Evolutionary conservation across 2,113 vertebrate genomes (phyloP).

Genomic region (Regulus satrapa): DNA sequence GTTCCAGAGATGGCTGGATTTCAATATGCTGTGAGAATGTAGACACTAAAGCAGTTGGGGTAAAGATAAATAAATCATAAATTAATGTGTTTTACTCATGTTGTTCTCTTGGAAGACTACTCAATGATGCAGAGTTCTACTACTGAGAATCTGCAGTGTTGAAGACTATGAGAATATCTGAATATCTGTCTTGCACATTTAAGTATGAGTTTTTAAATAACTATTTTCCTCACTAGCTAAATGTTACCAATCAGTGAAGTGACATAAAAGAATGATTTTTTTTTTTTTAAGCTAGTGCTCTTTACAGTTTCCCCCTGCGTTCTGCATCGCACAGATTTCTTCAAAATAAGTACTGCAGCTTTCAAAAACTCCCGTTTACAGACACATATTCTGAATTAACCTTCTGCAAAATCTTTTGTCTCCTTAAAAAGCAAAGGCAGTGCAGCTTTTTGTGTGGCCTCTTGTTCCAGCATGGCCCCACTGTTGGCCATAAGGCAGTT

Average conservation of each 20-base stretch:
- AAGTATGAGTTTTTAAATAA: neutral
- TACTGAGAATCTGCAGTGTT: neutral
- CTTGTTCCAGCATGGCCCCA: neutral
- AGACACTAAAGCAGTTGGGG: neutral
- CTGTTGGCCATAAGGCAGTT: neutral
- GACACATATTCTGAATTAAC: neutral
- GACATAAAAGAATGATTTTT: neutral
- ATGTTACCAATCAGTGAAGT: neutral
- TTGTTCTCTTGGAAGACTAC: neutral
- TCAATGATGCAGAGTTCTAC: neutral
- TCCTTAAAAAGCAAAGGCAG: neutral
- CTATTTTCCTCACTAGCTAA: neutral
- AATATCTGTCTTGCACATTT: neutral
- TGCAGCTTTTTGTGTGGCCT: neutral
- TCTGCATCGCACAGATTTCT: neutral
- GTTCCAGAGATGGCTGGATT: neutral
- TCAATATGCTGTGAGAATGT: neutral
- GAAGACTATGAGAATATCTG: neutral
- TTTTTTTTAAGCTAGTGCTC: neutral
- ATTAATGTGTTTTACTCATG: neutral
- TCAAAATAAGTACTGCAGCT: neutral
- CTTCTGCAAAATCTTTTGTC: neutral
- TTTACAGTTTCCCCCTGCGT: neutral
- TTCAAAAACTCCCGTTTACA: neutral
- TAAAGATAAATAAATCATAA: slow-evolving; percentile 7